Conservation (phyloP, 2,888 invertebrate species). For the Himalopsyche tibetana region DNA sequence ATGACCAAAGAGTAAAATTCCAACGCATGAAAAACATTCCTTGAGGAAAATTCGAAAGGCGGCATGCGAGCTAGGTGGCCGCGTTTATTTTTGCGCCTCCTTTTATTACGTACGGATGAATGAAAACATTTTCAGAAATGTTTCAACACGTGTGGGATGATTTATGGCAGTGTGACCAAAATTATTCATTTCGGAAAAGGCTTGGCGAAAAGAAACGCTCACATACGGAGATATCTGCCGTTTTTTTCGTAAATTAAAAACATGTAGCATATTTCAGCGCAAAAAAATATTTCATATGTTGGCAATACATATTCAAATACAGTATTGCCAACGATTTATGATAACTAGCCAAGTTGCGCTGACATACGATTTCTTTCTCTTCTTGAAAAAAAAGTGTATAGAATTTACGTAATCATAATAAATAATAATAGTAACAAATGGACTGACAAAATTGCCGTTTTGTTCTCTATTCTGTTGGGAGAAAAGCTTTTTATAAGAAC, state of each 20-base stretch:
- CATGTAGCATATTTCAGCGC: neutral
- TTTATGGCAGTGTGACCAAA: slow-evolving; percentile 22
- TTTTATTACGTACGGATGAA: slow-evolving; percentile 26
- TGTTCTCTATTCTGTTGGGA: no score
- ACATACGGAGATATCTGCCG: neutral
- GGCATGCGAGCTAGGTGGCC: neutral
- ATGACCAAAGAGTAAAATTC: neutral
- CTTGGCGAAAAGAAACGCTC: neutral
- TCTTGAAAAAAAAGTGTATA: neutral
- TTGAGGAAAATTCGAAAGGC: slow-evolving; percentile 3
- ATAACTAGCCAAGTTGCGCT: neutral
- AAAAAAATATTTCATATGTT: slow-evolving; percentile 8
- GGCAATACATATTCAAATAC: neutral
- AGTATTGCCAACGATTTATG: neutral
- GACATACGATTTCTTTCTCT: neutral
- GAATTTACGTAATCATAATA: no score
- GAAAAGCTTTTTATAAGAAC: no score
- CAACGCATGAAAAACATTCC: slow-evolving; percentile 15
- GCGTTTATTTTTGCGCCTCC: slow-evolving; percentile 25
- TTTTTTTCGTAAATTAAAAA: slow-evolving; percentile 31
- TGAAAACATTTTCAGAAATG: slow-evolving; percentile 31
- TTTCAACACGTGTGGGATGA: slow-evolving; percentile 26
- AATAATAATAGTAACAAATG: no score
- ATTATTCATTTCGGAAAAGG: slow-evolving; percentile 19
- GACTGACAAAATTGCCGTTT: no score